Base-by-base conservation (phyloP, 37 sponge, comb jelly and placozoan species). In the Theonella swinhoei region DNA sequence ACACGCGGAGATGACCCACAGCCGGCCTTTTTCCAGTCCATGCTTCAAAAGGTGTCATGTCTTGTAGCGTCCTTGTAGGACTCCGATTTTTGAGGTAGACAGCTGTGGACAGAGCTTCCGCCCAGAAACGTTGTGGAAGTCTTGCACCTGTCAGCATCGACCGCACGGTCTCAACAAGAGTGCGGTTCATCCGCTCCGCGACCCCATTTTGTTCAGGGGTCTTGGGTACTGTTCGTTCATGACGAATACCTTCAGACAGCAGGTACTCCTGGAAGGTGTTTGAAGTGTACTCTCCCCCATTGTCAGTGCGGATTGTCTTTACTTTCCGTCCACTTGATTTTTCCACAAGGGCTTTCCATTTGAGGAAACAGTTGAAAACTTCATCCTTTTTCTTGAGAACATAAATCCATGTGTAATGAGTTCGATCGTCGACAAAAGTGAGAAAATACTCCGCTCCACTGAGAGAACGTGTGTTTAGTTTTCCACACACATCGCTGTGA, bases 271-370 rank as follows among this genome's bases (percentile, higher is more conserved):
- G 29, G 42, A 87, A 87, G 67, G 72, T 43, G 32, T 9, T 72
- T 20, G 87, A 87, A 20, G 81, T 87, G 75, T 80, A 80, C 60
- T 87, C 87, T 59, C 87, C 87, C 28, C 85, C 85, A 62, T 84
- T 84, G 54, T 75, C 80, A 25, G 79, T 78, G 26, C 79, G 79
- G 35, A 78, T 37, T 24, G 39, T 33, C 79, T 78, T 78, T 30
- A 84, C 32, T 47, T 64, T 74, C 36, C 64, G 20, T 11, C 32
- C 84, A 35, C 62, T 43, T 64, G 78, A 47, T 8, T 47, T 47
- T 14, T 47, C 54, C 54, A 47, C 54, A 14, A 47, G 54, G 7
- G 54, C 79, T 62, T 28, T 78, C 54, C 36, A 28, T 23, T 32
- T 60, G 60, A 47, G 54, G 54, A 47, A 47, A 47, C 58, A 70